These are phyloP conservation scores for Drosophila pseudoobscura DNA, from an alignment of 1,140 invertebrate genomes.

Conservation along the genomic window DNA sequence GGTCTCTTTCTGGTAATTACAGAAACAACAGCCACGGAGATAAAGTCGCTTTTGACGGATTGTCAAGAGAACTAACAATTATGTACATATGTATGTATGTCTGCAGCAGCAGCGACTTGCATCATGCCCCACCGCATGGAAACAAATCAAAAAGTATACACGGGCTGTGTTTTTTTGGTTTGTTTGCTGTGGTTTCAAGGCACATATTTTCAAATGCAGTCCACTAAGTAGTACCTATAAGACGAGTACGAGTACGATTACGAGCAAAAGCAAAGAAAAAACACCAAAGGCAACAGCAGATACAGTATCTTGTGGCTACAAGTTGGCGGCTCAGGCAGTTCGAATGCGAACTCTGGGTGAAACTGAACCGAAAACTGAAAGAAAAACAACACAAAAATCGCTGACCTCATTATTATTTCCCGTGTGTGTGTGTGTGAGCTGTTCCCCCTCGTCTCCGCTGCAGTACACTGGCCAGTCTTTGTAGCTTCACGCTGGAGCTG, in stretches of 20 bases:
- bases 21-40: slow-evolving; percentile 21
- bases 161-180: slow-evolving; percentile 11
- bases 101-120: slow-evolving; percentile 41
- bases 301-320: slow-evolving; percentile 63
- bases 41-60: slow-evolving; percentile 46
- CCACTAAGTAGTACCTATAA: slow-evolving; percentile 46
- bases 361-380: slow-evolving; percentile 64
- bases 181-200: slow-evolving; percentile 60
- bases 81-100: not conserved
- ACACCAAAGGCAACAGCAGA: slow-evolving; percentile 35
- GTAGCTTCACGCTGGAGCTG: slow-evolving; percentile 1
- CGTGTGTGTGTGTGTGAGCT: slow-evolving; percentile 36
- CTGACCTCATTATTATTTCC: slow-evolving; percentile 79
- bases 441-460: too few relatives aligned
- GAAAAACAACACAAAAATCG: slow-evolving; percentile 51
- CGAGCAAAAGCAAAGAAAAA: slow-evolving; percentile 20
- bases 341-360: slow-evolving; percentile 57
- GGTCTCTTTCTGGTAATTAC: slow-evolving; percentile 55
- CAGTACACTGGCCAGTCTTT: too few relatives aligned
- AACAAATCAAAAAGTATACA: slow-evolving; percentile 67
- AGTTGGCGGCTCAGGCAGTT: slow-evolving; percentile 52
- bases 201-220: slow-evolving; percentile 72
- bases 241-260: slow-evolving; percentile 2
- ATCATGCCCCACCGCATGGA: slow-evolving; percentile 46
- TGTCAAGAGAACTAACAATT: slow-evolving; percentile 70